Conservation (phyloP, 2,888 invertebrate species). For the Petrophora chlorosata region DNA sequence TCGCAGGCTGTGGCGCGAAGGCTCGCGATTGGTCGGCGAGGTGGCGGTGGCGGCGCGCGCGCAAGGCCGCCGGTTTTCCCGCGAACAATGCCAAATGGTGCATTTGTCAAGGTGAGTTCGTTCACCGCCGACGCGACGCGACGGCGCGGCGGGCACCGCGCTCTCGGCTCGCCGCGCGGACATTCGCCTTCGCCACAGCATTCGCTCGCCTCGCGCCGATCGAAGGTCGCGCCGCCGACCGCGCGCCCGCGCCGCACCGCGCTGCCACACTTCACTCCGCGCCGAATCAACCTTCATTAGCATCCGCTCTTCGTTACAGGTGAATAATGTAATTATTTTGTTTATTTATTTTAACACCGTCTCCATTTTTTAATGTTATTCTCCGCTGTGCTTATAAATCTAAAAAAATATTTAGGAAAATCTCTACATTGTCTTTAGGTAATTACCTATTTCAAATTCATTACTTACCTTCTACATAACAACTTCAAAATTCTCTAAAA, state of each 20-base stretch:
- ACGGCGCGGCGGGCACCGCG: conserved; percentile 67
- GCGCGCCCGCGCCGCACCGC: conserved; percentile 18
- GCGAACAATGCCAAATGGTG: conserved; percentile 84
- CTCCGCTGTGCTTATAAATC: background rate
- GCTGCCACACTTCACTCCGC: conserved; percentile 5
- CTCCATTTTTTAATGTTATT: conserved; percentile 1
- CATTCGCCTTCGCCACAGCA: conserved; percentile 69
- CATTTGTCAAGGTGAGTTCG: conserved; percentile 84
- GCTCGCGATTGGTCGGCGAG: conserved; percentile 68
- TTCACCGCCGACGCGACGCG: conserved; percentile 82
- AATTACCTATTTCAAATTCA: background rate
- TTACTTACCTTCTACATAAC: no score
- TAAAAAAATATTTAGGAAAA: background rate
- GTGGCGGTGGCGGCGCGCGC: conserved; percentile 69
- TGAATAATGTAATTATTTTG: conserved; percentile 60
- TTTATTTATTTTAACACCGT: conserved; percentile 36
- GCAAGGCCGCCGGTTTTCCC: conserved; percentile 84
- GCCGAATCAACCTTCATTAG: conserved; percentile 69
- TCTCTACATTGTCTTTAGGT: background rate
- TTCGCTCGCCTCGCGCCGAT: conserved; percentile 64
- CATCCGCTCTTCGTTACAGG: conserved; percentile 69
- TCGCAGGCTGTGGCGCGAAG: conserved; percentile 81
- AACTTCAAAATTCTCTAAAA: no score
- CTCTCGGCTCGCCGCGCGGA: conserved; percentile 56
- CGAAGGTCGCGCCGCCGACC: conserved; percentile 73